Conservation (phyloP, 2,888 invertebrate species). For the Ceriagrion tenellum region DNA sequence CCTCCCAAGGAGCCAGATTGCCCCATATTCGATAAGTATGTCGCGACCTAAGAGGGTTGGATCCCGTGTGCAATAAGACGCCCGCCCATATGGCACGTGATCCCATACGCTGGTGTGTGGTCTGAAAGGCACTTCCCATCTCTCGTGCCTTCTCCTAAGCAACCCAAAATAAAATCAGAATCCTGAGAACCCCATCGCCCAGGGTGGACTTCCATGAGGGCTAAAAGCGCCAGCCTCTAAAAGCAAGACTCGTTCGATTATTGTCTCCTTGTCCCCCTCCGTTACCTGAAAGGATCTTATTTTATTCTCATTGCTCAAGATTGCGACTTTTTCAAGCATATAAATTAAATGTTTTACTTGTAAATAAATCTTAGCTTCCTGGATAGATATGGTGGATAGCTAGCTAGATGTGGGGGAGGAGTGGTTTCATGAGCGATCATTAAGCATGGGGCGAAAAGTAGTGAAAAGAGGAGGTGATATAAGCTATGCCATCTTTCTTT, state of each 20-base stretch:
- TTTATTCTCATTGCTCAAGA: no score
- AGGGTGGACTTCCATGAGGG: background rate
- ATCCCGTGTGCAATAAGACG: background rate
- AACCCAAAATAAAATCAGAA: background rate
- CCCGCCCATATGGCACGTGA: background rate
- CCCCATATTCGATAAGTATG: constrained; percentile 19
- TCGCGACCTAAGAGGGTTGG: background rate
- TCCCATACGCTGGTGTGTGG: background rate
- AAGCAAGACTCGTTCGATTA: background rate
- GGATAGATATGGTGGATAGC: no score
- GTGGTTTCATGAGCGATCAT: no score
- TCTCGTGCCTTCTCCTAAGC: background rate
- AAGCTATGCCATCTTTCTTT: no score
- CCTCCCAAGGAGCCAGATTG: background rate
- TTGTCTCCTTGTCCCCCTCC: no score
- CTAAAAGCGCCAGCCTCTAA: background rate
- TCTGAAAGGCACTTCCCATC: background rate
- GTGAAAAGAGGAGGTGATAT: no score
- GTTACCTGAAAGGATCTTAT: no score
- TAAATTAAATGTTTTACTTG: no score
- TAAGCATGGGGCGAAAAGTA: no score
- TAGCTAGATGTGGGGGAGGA: no score
- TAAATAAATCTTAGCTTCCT: no score
- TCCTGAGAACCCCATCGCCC: background rate
- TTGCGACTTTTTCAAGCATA: no score